Evolutionary conservation across 2,888 invertebrate genomes (phyloP), one percentile per base, ranked within the genome.

Genomic region (Trissonchulus sp.): DNA sequence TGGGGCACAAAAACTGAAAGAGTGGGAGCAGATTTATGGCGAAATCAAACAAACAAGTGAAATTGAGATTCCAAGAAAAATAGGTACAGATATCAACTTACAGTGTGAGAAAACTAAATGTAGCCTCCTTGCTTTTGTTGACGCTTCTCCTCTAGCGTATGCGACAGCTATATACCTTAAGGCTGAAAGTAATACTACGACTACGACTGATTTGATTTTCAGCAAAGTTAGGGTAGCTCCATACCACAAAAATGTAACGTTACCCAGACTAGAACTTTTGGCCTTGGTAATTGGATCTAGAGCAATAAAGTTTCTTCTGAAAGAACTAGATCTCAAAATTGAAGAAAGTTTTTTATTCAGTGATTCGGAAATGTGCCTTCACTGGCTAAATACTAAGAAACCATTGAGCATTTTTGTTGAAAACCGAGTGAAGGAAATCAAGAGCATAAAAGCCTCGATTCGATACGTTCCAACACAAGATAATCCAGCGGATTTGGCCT

Each of bases 81-180:
- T 65, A 31, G n/a, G n/a, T n/a, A n/a, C n/a, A n/a, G n/a, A n/a
- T n/a, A 34, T 65, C 31, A 34, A 65, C 34, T n/a, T n/a, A n/a
- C n/a, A n/a, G n/a, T n/a, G n/a, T n/a, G 65, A 34, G 34, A 34
- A 65, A 34, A 34, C 34, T 65, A n/a, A n/a, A n/a, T n/a, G n/a
- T n/a, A 30, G 34, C 28, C 65, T 65, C 34, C 65, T 31, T 34
- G 65, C 34, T 8, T 65, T 65, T 65, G 28, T 30, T 65, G 65
- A 65, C 34, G 65, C 8, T 30, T 65, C 65, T 31, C 28, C 34
- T 30, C 28, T 31, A 65, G 65, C 65, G 34, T 65, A 34, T 65
- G 65, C 65, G 28, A 34, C 65, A 65, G 65, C 65, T 65, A 65
- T 65, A 65, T 65, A 65, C 65, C 65, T 65, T 65, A 65, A 34